These are phyloP conservation scores for Eulithis prunata DNA, from an alignment of 2,888 invertebrate species.

Conservation along the genomic window DNA sequence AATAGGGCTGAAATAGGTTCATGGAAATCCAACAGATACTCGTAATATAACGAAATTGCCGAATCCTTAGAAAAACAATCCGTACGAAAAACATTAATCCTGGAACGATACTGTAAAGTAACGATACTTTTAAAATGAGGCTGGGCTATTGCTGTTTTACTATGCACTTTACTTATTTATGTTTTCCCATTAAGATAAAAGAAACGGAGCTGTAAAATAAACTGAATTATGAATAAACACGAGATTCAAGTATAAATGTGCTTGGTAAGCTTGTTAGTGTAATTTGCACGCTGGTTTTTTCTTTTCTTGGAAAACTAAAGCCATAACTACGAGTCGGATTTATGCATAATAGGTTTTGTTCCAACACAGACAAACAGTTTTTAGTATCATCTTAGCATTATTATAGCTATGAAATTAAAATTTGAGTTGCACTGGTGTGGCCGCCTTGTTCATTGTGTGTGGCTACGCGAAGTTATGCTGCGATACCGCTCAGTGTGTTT, in stretches of 20 bases:
- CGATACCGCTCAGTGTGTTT: no score
- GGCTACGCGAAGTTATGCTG: no score
- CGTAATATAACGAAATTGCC: no score
- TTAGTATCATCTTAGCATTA: no score
- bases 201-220: constrained; percentile 8
- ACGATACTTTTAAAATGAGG: constrained; percentile 10
- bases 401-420: no score
- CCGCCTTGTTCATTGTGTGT: no score
- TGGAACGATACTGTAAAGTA: constrained; percentile 9
- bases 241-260: neutral
- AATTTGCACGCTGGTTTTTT: neutral
- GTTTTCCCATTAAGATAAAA: constrained; percentile 21
- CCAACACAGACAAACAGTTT: no score
- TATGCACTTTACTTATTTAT: constrained; percentile 21
- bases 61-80: constrained; percentile 9
- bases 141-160: constrained; percentile 10
- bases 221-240: constrained; percentile 10
- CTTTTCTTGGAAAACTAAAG: neutral
- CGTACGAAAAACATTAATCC: constrained; percentile 9
- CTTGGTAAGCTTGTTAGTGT: neutral
- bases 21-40: constrained; percentile 15
- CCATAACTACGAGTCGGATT: neutral
- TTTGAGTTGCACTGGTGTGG: no score
- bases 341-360: no score
- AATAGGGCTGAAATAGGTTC: constrained; percentile 2